These are phyloP conservation scores for Nothoprocta pentlandii DNA, from an alignment of 2,113 vertebrate genomes.

Conservation along the genomic window DNA sequence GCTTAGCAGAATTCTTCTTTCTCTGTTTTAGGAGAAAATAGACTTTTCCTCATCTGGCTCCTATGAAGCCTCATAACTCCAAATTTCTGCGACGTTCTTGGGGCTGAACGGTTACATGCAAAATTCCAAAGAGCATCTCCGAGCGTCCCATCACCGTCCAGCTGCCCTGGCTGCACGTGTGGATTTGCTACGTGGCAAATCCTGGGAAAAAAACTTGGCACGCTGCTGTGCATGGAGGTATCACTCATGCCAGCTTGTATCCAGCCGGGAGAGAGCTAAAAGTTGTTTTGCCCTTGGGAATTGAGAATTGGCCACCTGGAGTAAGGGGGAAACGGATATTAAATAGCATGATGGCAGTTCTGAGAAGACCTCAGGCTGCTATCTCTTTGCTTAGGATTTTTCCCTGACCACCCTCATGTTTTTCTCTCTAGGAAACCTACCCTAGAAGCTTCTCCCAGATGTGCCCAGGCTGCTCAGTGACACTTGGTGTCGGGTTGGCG, in stretches of 20 bases:
- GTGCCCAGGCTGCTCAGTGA: background rate
- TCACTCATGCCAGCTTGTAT: too few species aligned
- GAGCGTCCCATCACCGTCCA: background rate
- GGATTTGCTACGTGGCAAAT: background rate
- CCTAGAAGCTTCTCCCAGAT: accelerated
- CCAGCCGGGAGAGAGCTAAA: background rate
- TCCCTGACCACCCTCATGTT: background rate
- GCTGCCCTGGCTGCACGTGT: background rate
- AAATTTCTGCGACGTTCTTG: background rate
- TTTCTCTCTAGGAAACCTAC: accelerated
- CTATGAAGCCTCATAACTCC: background rate
- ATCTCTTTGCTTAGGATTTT: too few species aligned
- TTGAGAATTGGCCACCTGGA: background rate
- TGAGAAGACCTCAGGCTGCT: background rate
- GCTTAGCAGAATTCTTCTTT: background rate
- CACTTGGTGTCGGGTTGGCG: accelerated
- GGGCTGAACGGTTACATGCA: background rate
- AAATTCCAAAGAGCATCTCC: background rate
- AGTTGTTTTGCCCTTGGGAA: background rate
- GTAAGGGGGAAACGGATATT: background rate
- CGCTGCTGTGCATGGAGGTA: too few species aligned
- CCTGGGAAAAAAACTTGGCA: too few species aligned
- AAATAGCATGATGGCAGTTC: background rate
- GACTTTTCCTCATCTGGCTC: background rate
- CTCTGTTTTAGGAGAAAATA: background rate